phyloP scores from a whole-genome alignment of 2,113 vertebrate genomes.

The Misgurnus anguillicaudatus region DNA sequence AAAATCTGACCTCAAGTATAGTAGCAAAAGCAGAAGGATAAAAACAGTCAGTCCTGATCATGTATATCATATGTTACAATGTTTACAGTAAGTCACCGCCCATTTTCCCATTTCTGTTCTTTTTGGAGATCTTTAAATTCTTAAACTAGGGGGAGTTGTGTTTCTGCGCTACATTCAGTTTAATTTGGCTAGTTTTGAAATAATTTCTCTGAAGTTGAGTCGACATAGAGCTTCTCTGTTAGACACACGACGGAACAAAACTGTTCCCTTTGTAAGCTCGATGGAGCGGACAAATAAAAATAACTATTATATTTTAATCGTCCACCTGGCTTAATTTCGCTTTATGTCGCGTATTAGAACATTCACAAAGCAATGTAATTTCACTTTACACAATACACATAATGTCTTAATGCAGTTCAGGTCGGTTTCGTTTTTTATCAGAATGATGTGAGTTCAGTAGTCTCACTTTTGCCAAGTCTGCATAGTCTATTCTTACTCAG shows the following conservation, averaged over 20 bases:
- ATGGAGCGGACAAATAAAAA: conserved; percentile 26
- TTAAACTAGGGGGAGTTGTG: background rate
- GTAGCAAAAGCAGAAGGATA: conserved; percentile 59
- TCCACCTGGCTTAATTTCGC: conserved; percentile 3
- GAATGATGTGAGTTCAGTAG: conserved; percentile 7
- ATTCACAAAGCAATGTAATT: conserved; percentile 27
- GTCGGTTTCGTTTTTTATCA: conserved; percentile 11
- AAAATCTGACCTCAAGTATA: conserved; percentile 80
- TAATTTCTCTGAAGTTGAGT: conserved; percentile 29
- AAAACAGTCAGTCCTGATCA: conserved; percentile 24
- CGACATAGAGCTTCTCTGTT: conserved; percentile 55
- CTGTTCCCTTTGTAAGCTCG: background rate
- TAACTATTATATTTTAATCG: conserved; percentile 30
- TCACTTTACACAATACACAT: conserved; percentile 22
- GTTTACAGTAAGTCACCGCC: conserved; percentile 37
- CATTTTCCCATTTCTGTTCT: conserved; percentile 25
- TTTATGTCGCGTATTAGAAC: background rate
- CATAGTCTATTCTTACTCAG: conserved; percentile 12
- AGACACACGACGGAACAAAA: conserved; percentile 45
- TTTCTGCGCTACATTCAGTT: conserved; percentile 48
- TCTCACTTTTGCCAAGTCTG: conserved; percentile 9
- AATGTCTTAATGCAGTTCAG: conserved; percentile 23
- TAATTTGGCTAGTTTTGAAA: conserved; percentile 45
- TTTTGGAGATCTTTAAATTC: background rate
- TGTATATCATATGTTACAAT: conserved; percentile 39